Percentiles rank a stretch among this genome's conserved stretches.
These are phyloP conservation scores for Pachypeltis micranthus DNA, from an alignment of 1,140 invertebrate genomes.

Conservation along the genomic window DNA sequence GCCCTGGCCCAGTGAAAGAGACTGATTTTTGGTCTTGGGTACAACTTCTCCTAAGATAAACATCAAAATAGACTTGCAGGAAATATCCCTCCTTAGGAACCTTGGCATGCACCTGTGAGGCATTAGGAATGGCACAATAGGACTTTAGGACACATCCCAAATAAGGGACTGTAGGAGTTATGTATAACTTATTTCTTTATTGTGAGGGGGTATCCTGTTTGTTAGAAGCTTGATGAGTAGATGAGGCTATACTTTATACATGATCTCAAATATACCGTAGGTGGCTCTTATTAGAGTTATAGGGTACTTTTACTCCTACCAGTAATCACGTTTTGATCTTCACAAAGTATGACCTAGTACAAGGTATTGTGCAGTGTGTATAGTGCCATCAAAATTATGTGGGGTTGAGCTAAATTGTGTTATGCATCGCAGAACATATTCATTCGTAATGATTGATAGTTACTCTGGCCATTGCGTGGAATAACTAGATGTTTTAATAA, in stretches of 20 bases:
- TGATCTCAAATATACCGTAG: background rate
- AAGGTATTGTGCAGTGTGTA: too few relatives aligned
- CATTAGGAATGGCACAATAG: background rate
- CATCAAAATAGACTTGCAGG: too few relatives aligned
- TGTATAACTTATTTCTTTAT: background rate
- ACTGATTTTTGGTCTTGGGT: too few relatives aligned
- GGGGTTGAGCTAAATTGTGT: background rate
- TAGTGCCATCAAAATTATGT: background rate
- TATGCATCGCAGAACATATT: background rate
- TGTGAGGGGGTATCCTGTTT: background rate
- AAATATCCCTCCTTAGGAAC: too few relatives aligned
- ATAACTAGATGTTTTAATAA: conserved; percentile 26
- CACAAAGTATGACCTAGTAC: too few relatives aligned
- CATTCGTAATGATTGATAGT: background rate
- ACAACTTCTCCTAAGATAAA: too few relatives aligned
- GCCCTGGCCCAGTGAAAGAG: too few relatives aligned
- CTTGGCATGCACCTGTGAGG: background rate
- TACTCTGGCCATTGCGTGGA: conserved; percentile 10
- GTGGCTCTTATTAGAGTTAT: background rate
- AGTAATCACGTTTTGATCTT: too few relatives aligned
- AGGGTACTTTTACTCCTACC: background rate
- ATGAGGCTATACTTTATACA: too few relatives aligned
- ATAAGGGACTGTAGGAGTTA: background rate
- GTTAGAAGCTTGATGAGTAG: background rate
- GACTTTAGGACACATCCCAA: background rate